These are phyloP conservation scores for Scolopax rusticola DNA, from an alignment of 2,797 vertebrate species.

Conservation along the genomic window DNA sequence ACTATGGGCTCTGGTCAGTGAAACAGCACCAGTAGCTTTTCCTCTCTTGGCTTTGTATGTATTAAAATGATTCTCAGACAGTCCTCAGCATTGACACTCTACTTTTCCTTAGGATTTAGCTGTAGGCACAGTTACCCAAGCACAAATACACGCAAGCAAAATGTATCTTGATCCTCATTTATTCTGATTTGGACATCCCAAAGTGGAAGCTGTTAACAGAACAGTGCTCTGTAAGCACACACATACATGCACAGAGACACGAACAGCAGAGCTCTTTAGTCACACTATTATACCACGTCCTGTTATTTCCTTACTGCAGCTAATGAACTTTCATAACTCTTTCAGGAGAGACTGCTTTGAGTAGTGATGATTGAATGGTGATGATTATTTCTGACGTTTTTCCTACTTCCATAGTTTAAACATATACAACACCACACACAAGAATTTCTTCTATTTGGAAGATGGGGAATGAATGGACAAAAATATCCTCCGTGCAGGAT, in stretches of 20 bases:
- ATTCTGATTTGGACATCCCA: background rate
- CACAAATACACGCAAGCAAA: background rate
- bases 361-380: background rate
- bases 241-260: background rate
- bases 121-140: background rate
- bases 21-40: background rate
- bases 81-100: background rate
- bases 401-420: background rate
- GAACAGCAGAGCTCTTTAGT: background rate
- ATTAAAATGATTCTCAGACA: background rate
- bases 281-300: background rate
- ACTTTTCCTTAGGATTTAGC: background rate
- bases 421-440: background rate
- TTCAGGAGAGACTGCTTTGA: background rate
- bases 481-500: slow-evolving; percentile 11
- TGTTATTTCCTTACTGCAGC: background rate
- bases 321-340: background rate
- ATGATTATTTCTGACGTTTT: background rate
- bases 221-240: background rate
- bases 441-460: background rate
- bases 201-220: background rate
- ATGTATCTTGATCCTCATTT: background rate
- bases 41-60: background rate
- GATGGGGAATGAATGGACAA: slow-evolving; percentile 6
- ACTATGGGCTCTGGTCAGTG: background rate